Evolutionary conservation across 2,888 invertebrate species (phyloP).

Genomic region (Trachelus troglodyta): DNA sequence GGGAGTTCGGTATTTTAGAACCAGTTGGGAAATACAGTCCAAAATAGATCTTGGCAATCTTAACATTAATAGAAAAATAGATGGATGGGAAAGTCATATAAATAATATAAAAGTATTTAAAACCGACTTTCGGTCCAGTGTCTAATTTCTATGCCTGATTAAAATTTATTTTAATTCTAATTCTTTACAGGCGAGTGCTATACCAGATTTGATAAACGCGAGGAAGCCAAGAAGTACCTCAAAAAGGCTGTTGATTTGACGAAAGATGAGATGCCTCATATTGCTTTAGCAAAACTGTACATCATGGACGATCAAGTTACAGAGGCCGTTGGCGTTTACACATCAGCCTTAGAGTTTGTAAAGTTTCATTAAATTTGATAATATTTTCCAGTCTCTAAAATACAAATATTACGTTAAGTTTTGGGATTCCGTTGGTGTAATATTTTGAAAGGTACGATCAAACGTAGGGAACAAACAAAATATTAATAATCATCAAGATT

Average conservation of each 20-base stretch:
- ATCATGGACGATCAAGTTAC: slow-evolving; percentile 74
- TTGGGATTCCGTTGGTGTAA: background rate
- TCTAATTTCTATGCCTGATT: background rate
- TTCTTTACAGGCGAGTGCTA: slow-evolving; percentile 77
- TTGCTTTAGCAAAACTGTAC: slow-evolving; percentile 78
- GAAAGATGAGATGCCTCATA: slow-evolving; percentile 79
- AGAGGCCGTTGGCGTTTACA: slow-evolving; percentile 79
- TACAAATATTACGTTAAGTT: background rate
- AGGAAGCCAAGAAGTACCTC: slow-evolving; percentile 79
- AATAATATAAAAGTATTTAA: background rate
- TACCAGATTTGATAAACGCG: slow-evolving; percentile 74
- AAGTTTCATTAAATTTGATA: background rate
- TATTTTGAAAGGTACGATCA: background rate
- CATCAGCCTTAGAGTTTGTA: slow-evolving; percentile 78
- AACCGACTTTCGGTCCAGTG: background rate
- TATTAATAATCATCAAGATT: background rate
- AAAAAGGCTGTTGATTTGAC: slow-evolving; percentile 78
- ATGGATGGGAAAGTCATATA: background rate
- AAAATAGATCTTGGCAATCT: no score
- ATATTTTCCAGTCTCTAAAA: background rate
- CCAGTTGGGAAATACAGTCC: no score
- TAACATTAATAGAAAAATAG: no score
- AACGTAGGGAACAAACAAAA: background rate
- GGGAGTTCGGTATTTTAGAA: no score
- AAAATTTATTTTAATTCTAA: background rate